Evolutionary conservation across 2,113 vertebrate species (phyloP), one percentile per base, ranked within the genome.

Genomic region (Plecturocebus donacophilus): DNA sequence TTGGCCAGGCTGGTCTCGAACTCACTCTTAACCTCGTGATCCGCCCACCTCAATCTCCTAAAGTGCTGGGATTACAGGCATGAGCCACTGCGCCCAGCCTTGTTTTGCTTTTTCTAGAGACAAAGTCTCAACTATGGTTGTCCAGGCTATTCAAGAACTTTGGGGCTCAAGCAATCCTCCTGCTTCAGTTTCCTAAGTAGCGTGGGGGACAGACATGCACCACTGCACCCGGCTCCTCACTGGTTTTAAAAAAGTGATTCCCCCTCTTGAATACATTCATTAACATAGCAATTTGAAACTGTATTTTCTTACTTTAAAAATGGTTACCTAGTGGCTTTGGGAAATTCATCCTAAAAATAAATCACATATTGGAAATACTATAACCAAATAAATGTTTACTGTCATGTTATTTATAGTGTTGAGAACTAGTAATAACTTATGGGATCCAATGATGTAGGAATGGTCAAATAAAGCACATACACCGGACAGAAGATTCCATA

Each of bases 261-360:
- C 4, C 25, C 5, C 42, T 79, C 25, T 87, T 56, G 38, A 88
- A 66, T 35, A 61, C n/a, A 27, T n/a, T 95, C 70, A 88, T 73
- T 91, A 64, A 88, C 93, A 61, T 17, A 93, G 16, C 40, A 40
- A 35, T 40, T 68, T 75, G 47, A 93, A 70, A 56, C 49, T 76
- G 27, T 40, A 45, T 91, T 83, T 87, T 83, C 35, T 87, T n/a
- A 79, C 38, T 90, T 77, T 77, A 71, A 87, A 71, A 83, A 88
- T 56, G 8, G 9, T 52, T 81, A 54, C 9, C 79, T 42, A 81
- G 38, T 30, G 20, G 73, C 49, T 94, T 91, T 38, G 27, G 30
- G n/a, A 49, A 90, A 86, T 90, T n/a, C 52, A 73, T 84, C 54
- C 23, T 95, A 85, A 89, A 87, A 87, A 56, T 70, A 86, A 91